Percentiles rank a stretch among this genome's conserved stretches.
These are phyloP conservation scores for Nowickia ferox DNA, from an alignment of 2,888 invertebrate species.

Conservation along the genomic window DNA sequence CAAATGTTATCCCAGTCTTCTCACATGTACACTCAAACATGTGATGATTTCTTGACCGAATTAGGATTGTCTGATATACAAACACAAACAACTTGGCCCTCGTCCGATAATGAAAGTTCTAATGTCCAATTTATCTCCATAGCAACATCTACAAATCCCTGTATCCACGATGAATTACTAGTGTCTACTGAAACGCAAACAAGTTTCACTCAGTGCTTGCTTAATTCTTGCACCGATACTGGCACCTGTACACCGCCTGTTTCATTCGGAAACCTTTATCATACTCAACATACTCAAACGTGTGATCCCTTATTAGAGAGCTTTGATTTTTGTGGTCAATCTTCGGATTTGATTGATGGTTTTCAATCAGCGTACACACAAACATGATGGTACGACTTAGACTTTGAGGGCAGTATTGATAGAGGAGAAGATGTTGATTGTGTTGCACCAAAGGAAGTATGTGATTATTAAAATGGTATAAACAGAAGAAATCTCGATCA, in stretches of 20 bases:
- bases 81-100: slow-evolving; percentile 86
- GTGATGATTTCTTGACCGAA: slow-evolving; percentile 84
- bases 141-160: slow-evolving; percentile 67
- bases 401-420: slow-evolving; percentile 61
- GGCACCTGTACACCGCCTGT: slow-evolving; percentile 69
- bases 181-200: slow-evolving; percentile 87
- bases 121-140: slow-evolving; percentile 56
- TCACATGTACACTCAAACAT: slow-evolving; percentile 83
- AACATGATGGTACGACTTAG: slow-evolving; percentile 80
- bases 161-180: slow-evolving; percentile 84
- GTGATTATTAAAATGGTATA: not conserved
- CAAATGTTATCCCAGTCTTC: slow-evolving; percentile 73
- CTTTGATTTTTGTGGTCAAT: slow-evolving; percentile 77
- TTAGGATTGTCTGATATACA: slow-evolving; percentile 86
- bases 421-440: slow-evolving; percentile 10
- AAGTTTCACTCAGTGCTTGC: slow-evolving; percentile 77
- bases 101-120: slow-evolving; percentile 52
- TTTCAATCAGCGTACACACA: slow-evolving; percentile 82
- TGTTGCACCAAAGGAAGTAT: not conserved
- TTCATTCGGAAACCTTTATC: slow-evolving; percentile 73
- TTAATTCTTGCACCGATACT: slow-evolving; percentile 75
- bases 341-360: slow-evolving; percentile 77
- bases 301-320: slow-evolving; percentile 80
- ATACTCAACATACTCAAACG: slow-evolving; percentile 82
- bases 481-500: not conserved